Conservation (phyloP, 2,888 invertebrate genomes). For the Oscheius sp. region DNA sequence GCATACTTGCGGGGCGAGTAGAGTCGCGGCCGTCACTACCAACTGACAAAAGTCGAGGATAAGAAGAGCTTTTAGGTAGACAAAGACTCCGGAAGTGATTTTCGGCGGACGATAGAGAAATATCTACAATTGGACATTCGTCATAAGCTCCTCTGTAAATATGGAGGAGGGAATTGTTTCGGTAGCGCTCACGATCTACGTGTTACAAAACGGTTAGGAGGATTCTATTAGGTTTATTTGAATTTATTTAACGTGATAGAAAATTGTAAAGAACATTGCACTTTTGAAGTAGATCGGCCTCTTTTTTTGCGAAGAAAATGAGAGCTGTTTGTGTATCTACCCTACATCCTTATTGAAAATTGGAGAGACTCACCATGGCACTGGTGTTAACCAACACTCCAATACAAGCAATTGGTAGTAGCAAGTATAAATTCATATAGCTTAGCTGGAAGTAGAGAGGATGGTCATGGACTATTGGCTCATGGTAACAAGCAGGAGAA, state of each 20-base stretch:
- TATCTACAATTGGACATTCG: slow-evolving; percentile 51
- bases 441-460: slow-evolving; percentile 62
- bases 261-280: neutral
- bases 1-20: slow-evolving; percentile 50
- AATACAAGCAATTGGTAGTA: slow-evolving; percentile 63
- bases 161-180: slow-evolving; percentile 12
- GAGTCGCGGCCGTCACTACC: slow-evolving; percentile 51
- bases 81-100: slow-evolving; percentile 69
- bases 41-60: slow-evolving; percentile 65
- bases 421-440: slow-evolving; percentile 56
- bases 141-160: slow-evolving; percentile 7
- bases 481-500: slow-evolving; percentile 63
- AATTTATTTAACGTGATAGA: no score
- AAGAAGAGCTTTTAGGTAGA: slow-evolving; percentile 67
- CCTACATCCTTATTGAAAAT: neutral
- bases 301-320: neutral
- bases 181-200: slow-evolving; percentile 10
- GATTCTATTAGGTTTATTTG: no score
- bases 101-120: slow-evolving; percentile 68
- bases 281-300: neutral
- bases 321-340: no score
- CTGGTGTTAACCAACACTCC: slow-evolving; percentile 66
- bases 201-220: no score
- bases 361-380: slow-evolving; percentile 59
- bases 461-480: slow-evolving; percentile 68